phyloP scores from a whole-genome alignment of 2,113 vertebrate species.

The Piprites chloris region DNA sequence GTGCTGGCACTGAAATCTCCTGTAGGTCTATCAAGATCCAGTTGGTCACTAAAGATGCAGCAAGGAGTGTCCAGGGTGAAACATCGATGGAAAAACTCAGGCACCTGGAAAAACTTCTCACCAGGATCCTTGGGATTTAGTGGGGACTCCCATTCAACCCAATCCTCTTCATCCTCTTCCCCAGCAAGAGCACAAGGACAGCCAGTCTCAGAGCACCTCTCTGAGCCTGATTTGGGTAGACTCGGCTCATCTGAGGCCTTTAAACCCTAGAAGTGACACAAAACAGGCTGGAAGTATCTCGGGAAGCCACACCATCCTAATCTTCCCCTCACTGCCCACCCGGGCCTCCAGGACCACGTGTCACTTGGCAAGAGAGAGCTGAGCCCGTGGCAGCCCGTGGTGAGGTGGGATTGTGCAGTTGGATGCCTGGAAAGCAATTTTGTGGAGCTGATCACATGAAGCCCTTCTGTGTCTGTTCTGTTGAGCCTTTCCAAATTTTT shows the following conservation, averaged over 20 bases:
- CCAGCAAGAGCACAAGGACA: neutral
- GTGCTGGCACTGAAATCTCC: neutral
- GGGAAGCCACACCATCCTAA: neutral
- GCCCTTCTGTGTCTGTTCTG: neutral
- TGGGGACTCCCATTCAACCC: neutral
- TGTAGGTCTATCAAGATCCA: neutral
- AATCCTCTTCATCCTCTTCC: fast-evolving
- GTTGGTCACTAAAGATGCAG: neutral
- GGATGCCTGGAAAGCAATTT: neutral
- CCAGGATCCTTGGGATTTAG: no score
- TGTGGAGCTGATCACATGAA: neutral
- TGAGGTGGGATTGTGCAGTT: fast-evolving
- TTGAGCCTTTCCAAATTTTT: neutral
- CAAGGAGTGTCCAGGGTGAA: neutral
- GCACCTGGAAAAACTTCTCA: neutral
- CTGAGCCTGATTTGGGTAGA: neutral
- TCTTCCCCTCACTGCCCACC: neutral
- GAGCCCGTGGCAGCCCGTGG: neutral
- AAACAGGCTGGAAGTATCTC: neutral
- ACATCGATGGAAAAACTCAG: fast-evolving
- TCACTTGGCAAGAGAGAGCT: neutral
- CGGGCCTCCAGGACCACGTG: neutral
- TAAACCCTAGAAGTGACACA: neutral
- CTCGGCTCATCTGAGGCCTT: neutral
- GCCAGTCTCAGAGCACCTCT: neutral